Percentiles rank a stretch among this genome's conserved stretches.
phyloP scores from a whole-genome alignment of 2,888 invertebrate genomes.

The Agapostemon virescens region DNA sequence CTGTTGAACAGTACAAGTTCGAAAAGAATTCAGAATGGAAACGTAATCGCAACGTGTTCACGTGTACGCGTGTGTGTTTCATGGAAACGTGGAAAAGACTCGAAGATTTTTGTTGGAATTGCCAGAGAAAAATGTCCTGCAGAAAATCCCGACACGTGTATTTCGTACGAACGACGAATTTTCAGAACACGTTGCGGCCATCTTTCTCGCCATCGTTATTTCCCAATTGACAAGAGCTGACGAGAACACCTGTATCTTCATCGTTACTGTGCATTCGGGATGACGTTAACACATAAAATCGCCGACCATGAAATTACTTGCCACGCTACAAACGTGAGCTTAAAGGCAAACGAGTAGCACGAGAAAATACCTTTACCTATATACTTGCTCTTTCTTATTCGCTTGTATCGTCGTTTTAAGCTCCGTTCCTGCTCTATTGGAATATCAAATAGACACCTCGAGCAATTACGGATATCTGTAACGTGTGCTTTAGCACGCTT shows the following conservation, averaged over 20 bases:
- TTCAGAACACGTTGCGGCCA: slow-evolving; percentile 29
- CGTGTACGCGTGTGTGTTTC: background rate
- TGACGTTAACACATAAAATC: slow-evolving; percentile 54
- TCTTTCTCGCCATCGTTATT: slow-evolving; percentile 53
- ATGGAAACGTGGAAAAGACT: slow-evolving; percentile 6
- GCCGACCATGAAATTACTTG: slow-evolving; percentile 63
- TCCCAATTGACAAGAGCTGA: slow-evolving; percentile 58
- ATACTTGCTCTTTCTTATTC: background rate
- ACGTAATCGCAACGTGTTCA: slow-evolving; percentile 17
- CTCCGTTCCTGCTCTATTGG: background rate
- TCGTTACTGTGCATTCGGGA: slow-evolving; percentile 34
- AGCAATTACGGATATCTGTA: background rate
- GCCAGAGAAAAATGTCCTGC: slow-evolving; percentile 24
- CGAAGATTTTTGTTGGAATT: slow-evolving; percentile 26
- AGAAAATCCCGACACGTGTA: slow-evolving; percentile 29
- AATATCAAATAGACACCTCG: slow-evolving; percentile 2
- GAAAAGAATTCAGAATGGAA: slow-evolving; percentile 24
- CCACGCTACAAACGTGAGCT: slow-evolving; percentile 24
- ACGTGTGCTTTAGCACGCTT: background rate
- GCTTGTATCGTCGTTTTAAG: background rate
- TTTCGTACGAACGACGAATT: slow-evolving; percentile 20
- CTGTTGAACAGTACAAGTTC: background rate
- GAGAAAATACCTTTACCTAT: background rate
- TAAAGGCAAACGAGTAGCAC: slow-evolving; percentile 27
- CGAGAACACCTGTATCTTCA: slow-evolving; percentile 54